phyloP scores from a whole-genome alignment of 2,113 vertebrate species.

The Theristicus caerulescens region DNA sequence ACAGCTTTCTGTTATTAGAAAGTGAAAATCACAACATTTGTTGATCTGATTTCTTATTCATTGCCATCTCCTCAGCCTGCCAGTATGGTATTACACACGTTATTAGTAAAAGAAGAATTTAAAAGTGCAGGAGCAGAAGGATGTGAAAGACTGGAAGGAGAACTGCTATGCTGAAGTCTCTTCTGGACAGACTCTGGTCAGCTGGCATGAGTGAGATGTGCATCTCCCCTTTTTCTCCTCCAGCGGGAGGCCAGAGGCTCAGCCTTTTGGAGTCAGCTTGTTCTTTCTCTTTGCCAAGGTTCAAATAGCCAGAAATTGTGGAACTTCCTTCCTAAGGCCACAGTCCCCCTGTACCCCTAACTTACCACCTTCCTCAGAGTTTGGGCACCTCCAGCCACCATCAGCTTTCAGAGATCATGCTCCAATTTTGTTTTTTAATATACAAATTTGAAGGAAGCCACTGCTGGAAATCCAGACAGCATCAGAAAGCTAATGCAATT shows the following conservation, averaged over 20 bases:
- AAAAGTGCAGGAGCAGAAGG: not conserved
- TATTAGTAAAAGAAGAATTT: not conserved
- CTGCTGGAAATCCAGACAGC: not conserved
- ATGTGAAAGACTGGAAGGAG: not conserved
- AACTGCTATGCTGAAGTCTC: not conserved
- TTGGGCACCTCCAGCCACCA: not conserved
- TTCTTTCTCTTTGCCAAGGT: not conserved
- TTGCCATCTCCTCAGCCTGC: not conserved
- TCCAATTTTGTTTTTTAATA: not conserved
- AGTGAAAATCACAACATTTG: not conserved
- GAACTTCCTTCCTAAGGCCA: not conserved
- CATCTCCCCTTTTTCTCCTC: not conserved
- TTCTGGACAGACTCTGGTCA: not conserved
- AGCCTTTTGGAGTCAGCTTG: not conserved
- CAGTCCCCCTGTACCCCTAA: not conserved
- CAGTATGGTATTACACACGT: not conserved
- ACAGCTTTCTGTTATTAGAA: not conserved
- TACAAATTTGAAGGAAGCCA: not conserved
- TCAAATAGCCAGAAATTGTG: not conserved
- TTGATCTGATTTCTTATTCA: not conserved
- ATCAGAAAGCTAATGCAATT: not conserved
- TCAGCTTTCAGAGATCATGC: not conserved
- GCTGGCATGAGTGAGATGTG: not conserved
- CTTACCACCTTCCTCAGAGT: not conserved
- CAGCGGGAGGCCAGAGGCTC: not conserved